Percentiles rank a stretch among this genome's conserved stretches.
Evolutionary conservation across 2,797 vertebrate species (phyloP).

Genomic region (Eulemur rubriventer): DNA sequence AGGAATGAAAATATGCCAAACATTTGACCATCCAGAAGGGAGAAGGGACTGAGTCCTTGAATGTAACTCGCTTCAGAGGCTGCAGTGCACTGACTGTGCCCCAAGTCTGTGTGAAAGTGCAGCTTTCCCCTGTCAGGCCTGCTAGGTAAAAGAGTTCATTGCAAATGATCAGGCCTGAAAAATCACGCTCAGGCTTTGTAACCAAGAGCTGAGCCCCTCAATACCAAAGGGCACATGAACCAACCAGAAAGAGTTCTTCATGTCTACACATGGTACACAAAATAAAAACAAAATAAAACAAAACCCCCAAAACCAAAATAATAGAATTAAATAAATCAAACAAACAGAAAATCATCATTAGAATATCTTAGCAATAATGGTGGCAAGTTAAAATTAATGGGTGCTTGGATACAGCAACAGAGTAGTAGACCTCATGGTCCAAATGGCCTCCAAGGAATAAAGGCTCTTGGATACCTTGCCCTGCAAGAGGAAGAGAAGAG

Average conservation of each 20-base stretch:
- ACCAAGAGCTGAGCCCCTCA: neutral
- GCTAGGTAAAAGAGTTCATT: neutral
- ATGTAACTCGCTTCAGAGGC: neutral
- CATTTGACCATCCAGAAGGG: neutral
- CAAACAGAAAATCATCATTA: neutral
- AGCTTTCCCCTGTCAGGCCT: neutral
- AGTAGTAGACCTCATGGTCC: neutral
- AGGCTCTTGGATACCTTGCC: neutral
- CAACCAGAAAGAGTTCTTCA: neutral
- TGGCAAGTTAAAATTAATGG: neutral
- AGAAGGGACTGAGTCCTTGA: neutral
- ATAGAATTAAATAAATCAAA: neutral
- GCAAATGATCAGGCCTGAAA: neutral
- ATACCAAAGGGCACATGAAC: neutral
- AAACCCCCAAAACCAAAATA: neutral
- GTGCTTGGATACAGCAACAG: neutral
- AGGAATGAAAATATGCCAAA: neutral
- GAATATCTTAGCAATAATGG: neutral
- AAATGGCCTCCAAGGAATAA: neutral
- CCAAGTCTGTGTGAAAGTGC: neutral
- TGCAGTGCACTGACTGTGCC: neutral
- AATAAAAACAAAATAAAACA: neutral
- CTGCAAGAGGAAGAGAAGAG: neutral
- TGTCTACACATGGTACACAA: neutral
- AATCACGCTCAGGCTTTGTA: neutral